Evolutionary conservation across 2,113 vertebrate species (phyloP), one percentile per base, ranked within the genome.

Genomic region (Setophaga coronata): DNA sequence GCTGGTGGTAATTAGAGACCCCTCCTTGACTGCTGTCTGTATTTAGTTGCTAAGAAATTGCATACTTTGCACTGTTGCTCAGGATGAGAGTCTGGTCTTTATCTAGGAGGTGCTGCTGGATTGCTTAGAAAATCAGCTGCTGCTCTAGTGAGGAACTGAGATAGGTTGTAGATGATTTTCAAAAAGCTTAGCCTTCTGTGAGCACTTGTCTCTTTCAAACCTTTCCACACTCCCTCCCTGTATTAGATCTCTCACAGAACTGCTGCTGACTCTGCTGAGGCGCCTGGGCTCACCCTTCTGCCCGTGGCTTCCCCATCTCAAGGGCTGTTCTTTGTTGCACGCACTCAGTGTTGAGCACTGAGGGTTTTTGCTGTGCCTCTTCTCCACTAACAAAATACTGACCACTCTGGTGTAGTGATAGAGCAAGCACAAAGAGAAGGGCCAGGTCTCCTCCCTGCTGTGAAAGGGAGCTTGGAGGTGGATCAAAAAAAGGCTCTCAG

Each of bases 1-100:
- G 94, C 84, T 91, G 94, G 73, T 83, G 29, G 64, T 91, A 94
- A 94, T 89, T 96, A 95, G 88, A 76, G 84, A 96, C 58, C 48
- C 29, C 28, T 20, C 65, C 45, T 67, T 82, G 50, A 86, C 69
- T 95, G 81, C 51, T 89, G 84, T 89, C 74, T 93, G 86, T 62
- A 70, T 40, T 34, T 3, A 4, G 51, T 12, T 78, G 89, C 84
- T 91, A 85, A 66, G 84, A 73, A 76, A 90, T 91, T 25, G 2
- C 10, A 53, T 36, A 31, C 79, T 57, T 91, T 23, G 33, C 82
- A 45, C 45, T 57, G 36, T 23, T 45, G 70, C 47, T 90, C 23
- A 69, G 80, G 45, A 70, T 36, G 11, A 66, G 48, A 53, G 11
- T 76, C 77, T 77, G 38, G n/a, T 71, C 38, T 96, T 87, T 79